Evolutionary conservation across 2,888 invertebrate genomes (phyloP).

Genomic region (Metacarcinus magister): DNA sequence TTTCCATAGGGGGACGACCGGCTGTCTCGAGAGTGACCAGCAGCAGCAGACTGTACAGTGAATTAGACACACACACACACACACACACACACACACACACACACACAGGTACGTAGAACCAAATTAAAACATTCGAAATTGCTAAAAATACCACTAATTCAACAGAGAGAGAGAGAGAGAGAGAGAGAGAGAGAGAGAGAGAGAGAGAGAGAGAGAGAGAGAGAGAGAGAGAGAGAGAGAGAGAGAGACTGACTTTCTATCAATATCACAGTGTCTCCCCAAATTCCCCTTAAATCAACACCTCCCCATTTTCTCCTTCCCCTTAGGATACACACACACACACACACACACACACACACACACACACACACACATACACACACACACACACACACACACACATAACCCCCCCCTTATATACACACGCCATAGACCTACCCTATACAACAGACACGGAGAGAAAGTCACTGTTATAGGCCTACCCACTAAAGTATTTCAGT

Average conservation of each 20-base stretch:
- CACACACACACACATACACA: neutral
- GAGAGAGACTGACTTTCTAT: neutral
- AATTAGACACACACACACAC: neutral
- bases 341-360: neutral
- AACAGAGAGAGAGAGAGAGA: neutral
- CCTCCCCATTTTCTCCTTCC: neutral
- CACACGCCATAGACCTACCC: too few species aligned
- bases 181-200: neutral
- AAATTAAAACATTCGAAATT: neutral
- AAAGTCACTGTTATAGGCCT: too few species aligned
- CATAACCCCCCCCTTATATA: too few species aligned
- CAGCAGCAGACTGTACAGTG: too few species aligned
- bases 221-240: slow-evolving; percentile 66
- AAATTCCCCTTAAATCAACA: neutral
- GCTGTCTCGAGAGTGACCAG: too few species aligned
- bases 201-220: slow-evolving; percentile 59
- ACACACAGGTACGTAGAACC: neutral
- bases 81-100: neutral
- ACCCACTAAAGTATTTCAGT: too few species aligned
- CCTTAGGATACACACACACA: neutral
- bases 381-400: neutral
- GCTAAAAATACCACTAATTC: neutral
- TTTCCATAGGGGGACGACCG: too few species aligned
- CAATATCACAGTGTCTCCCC: neutral
- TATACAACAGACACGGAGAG: too few species aligned